phyloP scores from a whole-genome alignment of 2,797 vertebrate genomes.

The Lagodon rhomboides region DNA sequence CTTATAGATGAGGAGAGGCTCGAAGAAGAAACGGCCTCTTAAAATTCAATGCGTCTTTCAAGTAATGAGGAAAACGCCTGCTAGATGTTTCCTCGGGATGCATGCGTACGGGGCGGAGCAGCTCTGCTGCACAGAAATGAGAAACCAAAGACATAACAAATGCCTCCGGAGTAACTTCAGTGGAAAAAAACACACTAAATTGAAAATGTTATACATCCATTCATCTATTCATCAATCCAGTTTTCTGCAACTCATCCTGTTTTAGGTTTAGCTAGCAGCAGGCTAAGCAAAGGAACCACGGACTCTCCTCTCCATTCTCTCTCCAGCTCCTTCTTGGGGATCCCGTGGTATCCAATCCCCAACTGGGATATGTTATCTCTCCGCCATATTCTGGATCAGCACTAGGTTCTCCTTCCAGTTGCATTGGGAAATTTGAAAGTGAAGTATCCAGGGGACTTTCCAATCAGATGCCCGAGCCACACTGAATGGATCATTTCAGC shows the following conservation, averaged over 20 bases:
- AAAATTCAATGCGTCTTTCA: slow-evolving; percentile 53
- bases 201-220: background rate
- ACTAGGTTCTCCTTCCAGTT: background rate
- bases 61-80: slow-evolving; percentile 44
- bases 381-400: background rate
- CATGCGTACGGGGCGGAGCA: background rate
- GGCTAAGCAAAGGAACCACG: background rate
- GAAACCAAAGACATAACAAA: slow-evolving; percentile 22
- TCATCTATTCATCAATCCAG: slow-evolving; percentile 1
- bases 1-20: slow-evolving; percentile 46
- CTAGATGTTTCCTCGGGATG: slow-evolving; percentile 40
- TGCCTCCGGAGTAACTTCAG: background rate
- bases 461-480: background rate
- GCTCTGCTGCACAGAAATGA: slow-evolving; percentile 23
- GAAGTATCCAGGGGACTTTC: background rate
- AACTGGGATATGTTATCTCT: slow-evolving; percentile 2
- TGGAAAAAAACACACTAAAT: background rate
- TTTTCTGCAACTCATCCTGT: background rate
- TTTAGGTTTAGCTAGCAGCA: background rate
- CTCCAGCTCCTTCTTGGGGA: background rate
- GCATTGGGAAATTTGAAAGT: background rate
- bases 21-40: slow-evolving; percentile 25
- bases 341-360: background rate
- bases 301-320: background rate
- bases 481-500: background rate